Conservation (phyloP, 2,888 invertebrate genomes). For the Eupithecia insigniata region DNA sequence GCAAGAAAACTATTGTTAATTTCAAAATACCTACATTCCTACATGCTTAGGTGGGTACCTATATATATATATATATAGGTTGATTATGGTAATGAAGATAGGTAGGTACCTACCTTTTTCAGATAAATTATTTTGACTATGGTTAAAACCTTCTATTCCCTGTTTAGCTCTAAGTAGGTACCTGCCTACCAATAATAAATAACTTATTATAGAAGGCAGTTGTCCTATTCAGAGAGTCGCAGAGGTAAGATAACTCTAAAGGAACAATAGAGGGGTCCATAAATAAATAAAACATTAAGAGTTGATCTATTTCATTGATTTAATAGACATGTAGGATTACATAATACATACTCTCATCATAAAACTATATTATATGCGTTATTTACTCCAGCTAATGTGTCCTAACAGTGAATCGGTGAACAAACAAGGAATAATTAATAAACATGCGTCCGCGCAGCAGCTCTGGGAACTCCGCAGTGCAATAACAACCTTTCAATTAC, state of each 20-base stretch:
- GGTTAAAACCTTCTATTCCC: neutral
- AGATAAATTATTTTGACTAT: no score
- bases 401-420: conserved; percentile 79
- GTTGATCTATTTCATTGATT: conserved; percentile 82
- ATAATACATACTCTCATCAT: conserved; percentile 83
- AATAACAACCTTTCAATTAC: neutral
- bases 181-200: no score
- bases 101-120: no score
- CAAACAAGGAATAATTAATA: conserved; percentile 72
- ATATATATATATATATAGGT: no score
- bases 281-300: conserved; percentile 63
- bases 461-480: conserved; percentile 10
- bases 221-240: neutral
- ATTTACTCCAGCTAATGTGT: conserved; percentile 79
- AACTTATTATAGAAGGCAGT: neutral
- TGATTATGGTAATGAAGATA: no score
- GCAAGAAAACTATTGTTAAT: neutral
- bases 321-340: conserved; percentile 85
- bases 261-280: neutral
- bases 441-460: conserved; percentile 37
- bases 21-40: neutral
- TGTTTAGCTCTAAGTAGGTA: neutral
- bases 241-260: no score
- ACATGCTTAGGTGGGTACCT: no score
- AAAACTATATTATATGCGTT: conserved; percentile 82